Evolutionary conservation across 2,113 vertebrate species (phyloP).

Genomic region (Dromaius novaehollandiae): DNA sequence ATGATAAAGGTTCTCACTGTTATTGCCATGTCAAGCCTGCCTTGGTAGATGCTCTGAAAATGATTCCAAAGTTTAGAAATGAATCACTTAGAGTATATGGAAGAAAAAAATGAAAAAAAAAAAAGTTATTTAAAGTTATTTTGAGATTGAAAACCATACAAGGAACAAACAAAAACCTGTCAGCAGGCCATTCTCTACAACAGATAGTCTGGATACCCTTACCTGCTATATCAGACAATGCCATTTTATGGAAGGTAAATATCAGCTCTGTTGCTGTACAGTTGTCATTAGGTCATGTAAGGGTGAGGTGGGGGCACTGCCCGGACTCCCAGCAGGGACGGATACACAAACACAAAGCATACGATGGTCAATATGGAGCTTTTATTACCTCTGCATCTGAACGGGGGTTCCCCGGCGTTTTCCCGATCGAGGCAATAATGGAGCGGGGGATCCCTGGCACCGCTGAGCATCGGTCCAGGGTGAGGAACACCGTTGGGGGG

Average conservation of each 20-base stretch:
- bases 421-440: no score
- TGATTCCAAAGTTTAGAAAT: not conserved
- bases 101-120: not conserved
- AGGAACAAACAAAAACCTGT: fast-evolving
- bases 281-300: not conserved
- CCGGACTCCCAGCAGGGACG: no score
- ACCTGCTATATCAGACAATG: not conserved
- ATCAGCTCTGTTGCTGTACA: not conserved
- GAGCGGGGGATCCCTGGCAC: no score
- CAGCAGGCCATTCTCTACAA: not conserved
- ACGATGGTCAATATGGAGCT: no score
- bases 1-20: not conserved
- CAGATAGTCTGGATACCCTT: not conserved
- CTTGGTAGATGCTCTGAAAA: not conserved
- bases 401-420: no score
- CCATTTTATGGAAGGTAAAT: not conserved
- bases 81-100: not conserved
- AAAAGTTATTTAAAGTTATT: not conserved
- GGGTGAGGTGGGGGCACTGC: no score
- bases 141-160: not conserved
- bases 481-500: no score
- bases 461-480: no score
- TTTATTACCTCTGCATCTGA: no score
- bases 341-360: no score
- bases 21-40: not conserved